phyloP scores from a whole-genome alignment of 2,888 invertebrate species.

The Mythimna ferrago region DNA sequence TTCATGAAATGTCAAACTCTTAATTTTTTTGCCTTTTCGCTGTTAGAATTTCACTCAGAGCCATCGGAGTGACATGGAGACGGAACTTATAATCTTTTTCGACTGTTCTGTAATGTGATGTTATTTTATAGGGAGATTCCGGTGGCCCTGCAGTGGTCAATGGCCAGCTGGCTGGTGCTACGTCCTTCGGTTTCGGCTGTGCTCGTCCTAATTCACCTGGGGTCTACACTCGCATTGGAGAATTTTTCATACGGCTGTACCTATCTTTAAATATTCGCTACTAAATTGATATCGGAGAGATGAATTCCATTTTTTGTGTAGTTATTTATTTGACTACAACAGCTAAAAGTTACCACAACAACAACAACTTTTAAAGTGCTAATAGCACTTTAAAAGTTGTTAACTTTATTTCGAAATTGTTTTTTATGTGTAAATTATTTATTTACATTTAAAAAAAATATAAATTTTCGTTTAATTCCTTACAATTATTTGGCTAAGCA shows the following conservation, averaged over 20 bases:
- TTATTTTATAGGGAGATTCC: conserved; percentile 78
- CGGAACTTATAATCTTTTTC: no score
- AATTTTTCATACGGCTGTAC: background rate
- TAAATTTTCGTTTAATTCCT: no score
- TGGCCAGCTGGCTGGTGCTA: conserved; percentile 68
- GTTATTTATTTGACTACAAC: background rate
- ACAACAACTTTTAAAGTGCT: no score
- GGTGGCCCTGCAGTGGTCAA: conserved; percentile 76
- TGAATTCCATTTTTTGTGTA: background rate
- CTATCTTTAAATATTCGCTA: background rate
- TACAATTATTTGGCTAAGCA: background rate
- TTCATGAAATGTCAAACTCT: no score
- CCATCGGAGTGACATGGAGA: no score
- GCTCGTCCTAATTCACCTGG: conserved; percentile 74
- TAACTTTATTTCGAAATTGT: no score
- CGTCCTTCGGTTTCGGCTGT: conserved; percentile 77
- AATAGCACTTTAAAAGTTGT: no score
- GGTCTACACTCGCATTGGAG: conserved; percentile 66
- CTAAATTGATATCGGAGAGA: background rate
- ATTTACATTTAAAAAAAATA: background rate
- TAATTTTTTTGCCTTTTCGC: no score
- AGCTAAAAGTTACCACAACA: no score
- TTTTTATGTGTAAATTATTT: background rate
- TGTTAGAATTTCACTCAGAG: no score
- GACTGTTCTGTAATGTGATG: background rate